These are phyloP conservation scores for Philopotamus ludificatus DNA, from an alignment of 1,140 invertebrate genomes.

Conservation along the genomic window DNA sequence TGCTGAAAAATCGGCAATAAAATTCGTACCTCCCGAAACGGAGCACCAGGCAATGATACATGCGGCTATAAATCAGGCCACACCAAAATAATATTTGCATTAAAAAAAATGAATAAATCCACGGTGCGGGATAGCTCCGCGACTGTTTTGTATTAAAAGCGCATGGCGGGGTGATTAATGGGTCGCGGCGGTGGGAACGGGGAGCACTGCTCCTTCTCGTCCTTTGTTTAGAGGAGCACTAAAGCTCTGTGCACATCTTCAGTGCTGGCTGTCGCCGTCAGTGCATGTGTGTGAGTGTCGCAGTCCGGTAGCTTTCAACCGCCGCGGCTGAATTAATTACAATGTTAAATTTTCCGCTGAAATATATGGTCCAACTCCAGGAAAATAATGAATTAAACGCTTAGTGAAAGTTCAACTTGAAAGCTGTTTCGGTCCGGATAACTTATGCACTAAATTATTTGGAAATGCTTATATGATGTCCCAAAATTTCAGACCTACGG, in stretches of 20 bases:
- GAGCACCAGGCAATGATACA: neutral
- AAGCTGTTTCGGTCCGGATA: too few relatives aligned
- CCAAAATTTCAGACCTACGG: too few relatives aligned
- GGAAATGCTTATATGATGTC: too few relatives aligned
- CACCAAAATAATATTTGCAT: neutral
- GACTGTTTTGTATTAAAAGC: conserved; percentile 20
- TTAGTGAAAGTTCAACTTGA: too few relatives aligned
- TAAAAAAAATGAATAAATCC: neutral
- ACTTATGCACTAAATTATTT: too few relatives aligned
- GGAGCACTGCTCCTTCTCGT: neutral
- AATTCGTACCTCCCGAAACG: neutral
- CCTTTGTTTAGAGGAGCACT: conserved; percentile 8
- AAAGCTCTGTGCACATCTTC: neutral
- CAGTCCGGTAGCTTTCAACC: neutral
- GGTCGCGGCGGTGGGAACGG: neutral
- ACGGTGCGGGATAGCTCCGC: neutral
- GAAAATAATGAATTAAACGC: too few relatives aligned
- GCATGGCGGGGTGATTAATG: conserved; percentile 18
- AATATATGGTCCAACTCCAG: neutral
- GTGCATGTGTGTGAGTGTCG: neutral
- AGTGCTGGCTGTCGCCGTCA: neutral
- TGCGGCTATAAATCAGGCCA: neutral
- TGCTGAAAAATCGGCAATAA: neutral
- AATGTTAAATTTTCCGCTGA: neutral
- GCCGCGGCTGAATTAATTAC: neutral